Percentiles rank a stretch among this genome's conserved stretches.
phyloP scores from a whole-genome alignment of 2,797 vertebrate genomes.

The Epinephelus coioides region DNA sequence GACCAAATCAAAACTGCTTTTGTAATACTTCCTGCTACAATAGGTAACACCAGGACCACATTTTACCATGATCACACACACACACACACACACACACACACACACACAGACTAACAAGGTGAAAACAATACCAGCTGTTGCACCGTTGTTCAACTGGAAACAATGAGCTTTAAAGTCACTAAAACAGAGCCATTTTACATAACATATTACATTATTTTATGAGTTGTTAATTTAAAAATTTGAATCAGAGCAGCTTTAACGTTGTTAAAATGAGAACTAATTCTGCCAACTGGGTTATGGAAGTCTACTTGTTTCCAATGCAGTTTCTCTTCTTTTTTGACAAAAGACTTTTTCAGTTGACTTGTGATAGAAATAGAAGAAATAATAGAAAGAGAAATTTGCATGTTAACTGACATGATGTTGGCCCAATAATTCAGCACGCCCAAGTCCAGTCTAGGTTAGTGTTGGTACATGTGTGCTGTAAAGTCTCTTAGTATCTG shows the following conservation, averaged over 20 bases:
- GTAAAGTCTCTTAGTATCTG: slow-evolving; percentile 43
- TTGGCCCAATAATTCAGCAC: not conserved
- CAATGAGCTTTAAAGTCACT: not conserved
- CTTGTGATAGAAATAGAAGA: not conserved
- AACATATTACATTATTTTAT: not conserved
- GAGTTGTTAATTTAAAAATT: not conserved
- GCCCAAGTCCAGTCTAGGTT: not conserved
- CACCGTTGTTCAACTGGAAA: too few species aligned
- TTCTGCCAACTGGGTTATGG: not conserved
- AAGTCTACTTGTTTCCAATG: not conserved
- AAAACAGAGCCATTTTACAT: not conserved
- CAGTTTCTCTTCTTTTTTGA: not conserved
- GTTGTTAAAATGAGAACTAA: not conserved
- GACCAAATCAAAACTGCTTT: too few species aligned
- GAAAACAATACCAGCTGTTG: too few species aligned
- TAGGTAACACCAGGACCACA: too few species aligned
- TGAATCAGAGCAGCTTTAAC: not conserved
- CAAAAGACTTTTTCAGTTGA: not conserved
- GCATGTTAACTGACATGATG: not conserved
- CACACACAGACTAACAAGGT: too few species aligned
- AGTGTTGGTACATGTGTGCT: not conserved
- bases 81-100: too few species aligned
- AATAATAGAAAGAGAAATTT: not conserved
- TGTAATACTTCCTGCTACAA: too few species aligned
- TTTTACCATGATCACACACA: too few species aligned